phyloP scores from a whole-genome alignment of 1,140 invertebrate species.

The Hestina assimilis region DNA sequence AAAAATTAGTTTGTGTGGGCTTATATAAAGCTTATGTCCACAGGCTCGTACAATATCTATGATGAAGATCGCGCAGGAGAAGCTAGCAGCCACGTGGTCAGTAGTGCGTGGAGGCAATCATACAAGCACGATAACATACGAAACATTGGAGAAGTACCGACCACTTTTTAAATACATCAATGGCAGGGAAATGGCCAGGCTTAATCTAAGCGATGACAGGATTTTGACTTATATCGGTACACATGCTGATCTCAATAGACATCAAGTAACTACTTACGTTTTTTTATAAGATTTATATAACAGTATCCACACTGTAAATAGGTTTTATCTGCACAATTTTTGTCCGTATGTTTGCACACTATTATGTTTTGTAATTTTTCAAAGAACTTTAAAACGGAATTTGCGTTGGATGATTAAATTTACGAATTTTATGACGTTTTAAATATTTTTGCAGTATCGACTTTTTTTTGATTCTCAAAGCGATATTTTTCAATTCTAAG shows the following conservation, averaged over 20 bases:
- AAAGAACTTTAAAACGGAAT: no score
- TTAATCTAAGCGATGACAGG: constrained; percentile 50
- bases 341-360: no score
- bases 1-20: no score
- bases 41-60: constrained; percentile 66
- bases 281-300: not conserved
- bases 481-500: no score
- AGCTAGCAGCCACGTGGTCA: constrained; percentile 52
- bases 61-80: constrained; percentile 60
- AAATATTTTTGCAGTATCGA: no score
- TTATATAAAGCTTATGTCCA: no score
- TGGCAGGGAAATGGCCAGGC: constrained; percentile 54
- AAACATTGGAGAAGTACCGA: constrained; percentile 47
- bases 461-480: no score
- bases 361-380: no score
- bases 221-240: constrained; percentile 63
- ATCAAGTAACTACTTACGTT: constrained; percentile 42
- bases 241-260: constrained; percentile 56
- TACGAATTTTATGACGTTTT: no score
- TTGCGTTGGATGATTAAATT: no score
- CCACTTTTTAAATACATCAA: constrained; percentile 62
- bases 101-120: constrained; percentile 39
- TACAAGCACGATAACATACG: constrained; percentile 28
- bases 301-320: no score
- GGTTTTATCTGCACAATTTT: no score